Evolutionary conservation across 2,888 invertebrate genomes (phyloP).

Genomic region (Ectemnius cavifrons): DNA sequence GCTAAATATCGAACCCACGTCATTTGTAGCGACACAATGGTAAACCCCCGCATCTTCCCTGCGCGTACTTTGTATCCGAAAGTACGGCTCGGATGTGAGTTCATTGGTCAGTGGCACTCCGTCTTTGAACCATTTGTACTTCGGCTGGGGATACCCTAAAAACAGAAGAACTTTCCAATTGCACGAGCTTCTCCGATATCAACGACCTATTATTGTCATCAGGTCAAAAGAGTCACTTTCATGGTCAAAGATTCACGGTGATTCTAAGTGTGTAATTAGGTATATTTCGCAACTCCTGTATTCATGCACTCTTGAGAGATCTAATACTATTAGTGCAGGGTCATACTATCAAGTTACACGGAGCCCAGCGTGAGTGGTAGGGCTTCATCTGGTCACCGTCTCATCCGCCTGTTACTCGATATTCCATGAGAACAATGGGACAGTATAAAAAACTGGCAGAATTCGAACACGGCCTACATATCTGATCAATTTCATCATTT

Average conservation of each 20-base stretch:
- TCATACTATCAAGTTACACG: slow-evolving; percentile 71
- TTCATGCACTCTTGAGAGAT: slow-evolving; percentile 44
- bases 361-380: slow-evolving; percentile 50
- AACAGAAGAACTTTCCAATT: slow-evolving; percentile 59
- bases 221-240: too few relatives aligned
- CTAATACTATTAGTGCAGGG: slow-evolving; percentile 71
- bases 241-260: too few relatives aligned
- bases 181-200: too few relatives aligned
- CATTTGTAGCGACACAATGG: slow-evolving; percentile 94
- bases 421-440: slow-evolving; percentile 64
- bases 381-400: slow-evolving; percentile 72
- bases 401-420: slow-evolving; percentile 68
- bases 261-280: neutral
- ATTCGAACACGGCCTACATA: slow-evolving; percentile 12
- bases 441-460: slow-evolving; percentile 27
- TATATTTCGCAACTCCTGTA: slow-evolving; percentile 26
- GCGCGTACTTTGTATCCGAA: slow-evolving; percentile 88
- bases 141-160: slow-evolving; percentile 93
- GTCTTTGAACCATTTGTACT: slow-evolving; percentile 95
- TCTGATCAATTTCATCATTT: neutral
- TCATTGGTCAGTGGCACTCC: slow-evolving; percentile 87
- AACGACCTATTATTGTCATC: too few relatives aligned
- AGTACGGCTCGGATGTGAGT: slow-evolving; percentile 88
- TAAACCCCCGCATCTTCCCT: slow-evolving; percentile 93
- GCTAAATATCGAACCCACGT: slow-evolving; percentile 94